A percentile compares a stretch with the other conserved stretches of the same genome.
phyloP scores from a whole-genome alignment of 2,888 invertebrate genomes.

The Phaonia tiefii region DNA sequence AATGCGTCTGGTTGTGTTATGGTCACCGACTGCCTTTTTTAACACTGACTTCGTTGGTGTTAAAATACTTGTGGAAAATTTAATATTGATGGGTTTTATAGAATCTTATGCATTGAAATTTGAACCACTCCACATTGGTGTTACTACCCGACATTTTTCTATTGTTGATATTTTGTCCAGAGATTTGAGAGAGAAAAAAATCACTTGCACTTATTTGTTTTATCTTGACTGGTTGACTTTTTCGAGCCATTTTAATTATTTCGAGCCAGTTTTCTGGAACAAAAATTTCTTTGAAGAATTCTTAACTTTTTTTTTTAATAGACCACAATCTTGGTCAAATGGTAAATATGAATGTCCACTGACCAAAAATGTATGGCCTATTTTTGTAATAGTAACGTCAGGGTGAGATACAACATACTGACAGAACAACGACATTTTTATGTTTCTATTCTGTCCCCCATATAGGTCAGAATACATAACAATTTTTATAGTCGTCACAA shows the following conservation, averaged over 20 bases:
- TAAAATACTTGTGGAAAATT: too few species aligned
- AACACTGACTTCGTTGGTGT: too few species aligned
- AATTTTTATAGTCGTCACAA: conserved; percentile 34
- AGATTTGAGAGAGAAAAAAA: conserved; percentile 17
- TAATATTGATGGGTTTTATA: too few species aligned
- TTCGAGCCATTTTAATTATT: too few species aligned
- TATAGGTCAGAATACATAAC: conserved; percentile 37
- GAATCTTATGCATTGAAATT: too few species aligned
- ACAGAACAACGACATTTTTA: too few species aligned
- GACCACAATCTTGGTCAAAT: conserved; percentile 46
- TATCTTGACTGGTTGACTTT: conserved; percentile 38
- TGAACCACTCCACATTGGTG: conserved; percentile 39
- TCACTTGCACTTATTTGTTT: conserved; percentile 24
- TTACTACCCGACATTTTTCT: conserved; percentile 35
- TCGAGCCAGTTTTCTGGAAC: conserved; percentile 18
- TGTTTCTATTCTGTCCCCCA: background rate
- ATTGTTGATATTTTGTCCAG: conserved; percentile 23
- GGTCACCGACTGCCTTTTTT: too few species aligned
- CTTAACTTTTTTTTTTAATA: conserved; percentile 47
- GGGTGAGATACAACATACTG: too few species aligned
- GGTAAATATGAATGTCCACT: too few species aligned
- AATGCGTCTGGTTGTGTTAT: too few species aligned
- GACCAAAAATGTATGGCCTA: conserved; percentile 14
- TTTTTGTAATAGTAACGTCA: too few species aligned
- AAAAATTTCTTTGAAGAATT: conserved; percentile 30